phyloP scores from a whole-genome alignment of 2,113 vertebrate species.

The Gavialis gangeticus region DNA sequence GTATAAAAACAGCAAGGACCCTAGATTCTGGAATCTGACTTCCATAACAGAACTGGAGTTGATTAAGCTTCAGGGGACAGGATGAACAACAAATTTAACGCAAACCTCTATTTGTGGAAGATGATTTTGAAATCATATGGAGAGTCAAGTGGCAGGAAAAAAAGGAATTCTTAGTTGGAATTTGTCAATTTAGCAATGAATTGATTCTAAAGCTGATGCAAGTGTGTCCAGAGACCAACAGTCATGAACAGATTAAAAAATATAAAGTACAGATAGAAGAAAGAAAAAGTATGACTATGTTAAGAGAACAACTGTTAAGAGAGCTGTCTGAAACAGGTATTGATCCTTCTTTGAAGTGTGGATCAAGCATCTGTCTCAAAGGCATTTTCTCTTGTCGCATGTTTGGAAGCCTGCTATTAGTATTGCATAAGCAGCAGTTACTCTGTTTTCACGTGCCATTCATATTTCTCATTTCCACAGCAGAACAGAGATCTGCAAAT shows the following conservation, averaged over 20 bases:
- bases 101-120: background rate
- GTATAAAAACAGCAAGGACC: accelerated
- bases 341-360: background rate
- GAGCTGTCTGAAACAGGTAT: background rate
- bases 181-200: background rate
- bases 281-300: background rate
- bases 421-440: conserved; percentile 19
- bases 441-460: background rate
- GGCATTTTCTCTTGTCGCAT: background rate
- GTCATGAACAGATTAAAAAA: background rate
- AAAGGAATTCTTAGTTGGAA: background rate
- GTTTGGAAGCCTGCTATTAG: background rate
- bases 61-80: background rate
- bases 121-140: background rate
- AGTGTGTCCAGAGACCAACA: background rate
- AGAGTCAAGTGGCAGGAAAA: background rate
- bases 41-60: background rate
- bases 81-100: background rate
- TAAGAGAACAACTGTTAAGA: background rate
- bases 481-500: background rate
- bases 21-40: background rate
- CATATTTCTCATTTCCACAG: background rate
- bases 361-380: background rate
- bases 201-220: background rate
- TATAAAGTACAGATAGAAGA: background rate